These are phyloP conservation scores for Clavelina lepadiformis DNA, from an alignment of 23 tunicate species.

Conservation along the genomic window DNA sequence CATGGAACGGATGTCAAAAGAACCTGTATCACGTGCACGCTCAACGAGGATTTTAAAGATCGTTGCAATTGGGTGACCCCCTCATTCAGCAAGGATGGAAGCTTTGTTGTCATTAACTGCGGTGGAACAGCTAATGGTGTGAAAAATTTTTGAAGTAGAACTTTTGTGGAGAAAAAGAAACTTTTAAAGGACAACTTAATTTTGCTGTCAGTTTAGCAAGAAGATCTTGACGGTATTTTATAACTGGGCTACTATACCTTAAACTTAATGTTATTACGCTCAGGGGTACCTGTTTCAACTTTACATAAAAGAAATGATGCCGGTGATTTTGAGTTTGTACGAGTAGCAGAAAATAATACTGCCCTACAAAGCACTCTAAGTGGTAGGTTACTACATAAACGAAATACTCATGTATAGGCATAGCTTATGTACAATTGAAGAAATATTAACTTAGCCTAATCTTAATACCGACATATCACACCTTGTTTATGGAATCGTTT, in stretches of 20 bases:
- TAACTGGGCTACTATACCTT: too few relatives aligned
- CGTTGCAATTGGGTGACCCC: slow-evolving; percentile 89
- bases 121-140: slow-evolving; percentile 78
- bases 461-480: neutral
- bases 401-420: too few relatives aligned
- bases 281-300: slow-evolving; percentile 51
- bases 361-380: slow-evolving; percentile 18
- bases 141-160: too few relatives aligned
- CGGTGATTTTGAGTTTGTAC: slow-evolving; percentile 26
- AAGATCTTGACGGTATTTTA: too few relatives aligned
- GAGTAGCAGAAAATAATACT: slow-evolving; percentile 36
- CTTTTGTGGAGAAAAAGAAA: too few relatives aligned
- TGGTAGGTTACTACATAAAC: too few relatives aligned
- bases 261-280: neutral
- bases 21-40: slow-evolving; percentile 58
- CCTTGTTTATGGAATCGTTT: neutral
- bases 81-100: slow-evolving; percentile 64
- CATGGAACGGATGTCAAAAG: slow-evolving; percentile 29
- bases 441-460: neutral
- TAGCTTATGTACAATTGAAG: neutral
- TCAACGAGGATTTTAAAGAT: slow-evolving; percentile 24
- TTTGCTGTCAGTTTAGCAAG: neutral
- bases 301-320: slow-evolving; percentile 8
- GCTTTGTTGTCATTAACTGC: slow-evolving; percentile 67
- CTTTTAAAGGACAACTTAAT: too few relatives aligned